These are phyloP conservation scores for Hesperophylax magnus DNA, from an alignment of 1,140 invertebrate genomes.

Conservation along the genomic window DNA sequence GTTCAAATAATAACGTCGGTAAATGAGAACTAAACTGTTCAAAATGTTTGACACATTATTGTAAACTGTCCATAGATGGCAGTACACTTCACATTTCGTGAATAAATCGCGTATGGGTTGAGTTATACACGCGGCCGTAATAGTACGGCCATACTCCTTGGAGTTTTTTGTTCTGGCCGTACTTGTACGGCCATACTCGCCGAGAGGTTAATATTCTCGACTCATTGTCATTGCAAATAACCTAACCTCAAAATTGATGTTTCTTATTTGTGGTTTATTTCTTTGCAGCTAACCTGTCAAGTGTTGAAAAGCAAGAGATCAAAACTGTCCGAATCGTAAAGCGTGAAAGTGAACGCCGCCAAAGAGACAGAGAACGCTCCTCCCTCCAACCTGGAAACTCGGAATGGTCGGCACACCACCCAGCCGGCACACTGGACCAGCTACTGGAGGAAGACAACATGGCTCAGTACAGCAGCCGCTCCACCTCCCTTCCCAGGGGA, in stretches of 20 bases:
- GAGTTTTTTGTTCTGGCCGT: too few relatives aligned
- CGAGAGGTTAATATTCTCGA: too few relatives aligned
- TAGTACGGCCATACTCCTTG: too few relatives aligned
- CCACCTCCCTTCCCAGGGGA: constrained; percentile 63
- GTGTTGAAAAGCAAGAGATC: constrained; percentile 89
- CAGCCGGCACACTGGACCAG: constrained; percentile 68
- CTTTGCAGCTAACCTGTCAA: constrained; percentile 78
- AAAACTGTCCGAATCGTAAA: constrained; percentile 96
- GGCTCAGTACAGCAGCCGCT: constrained; percentile 62
- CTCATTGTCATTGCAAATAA: too few relatives aligned
- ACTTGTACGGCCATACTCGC: too few relatives aligned
- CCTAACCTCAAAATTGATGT: neutral
- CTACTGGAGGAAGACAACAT: constrained; percentile 71
- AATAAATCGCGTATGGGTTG: too few relatives aligned
- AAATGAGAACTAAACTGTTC: too few relatives aligned
- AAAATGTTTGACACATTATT: too few relatives aligned
- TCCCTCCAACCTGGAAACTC: constrained; percentile 66
- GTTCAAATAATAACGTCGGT: too few relatives aligned
- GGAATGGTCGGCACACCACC: constrained; percentile 61
- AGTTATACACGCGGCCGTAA: too few relatives aligned
- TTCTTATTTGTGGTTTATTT: constrained; percentile 19
- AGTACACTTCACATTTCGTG: too few relatives aligned
- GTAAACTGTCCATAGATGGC: too few relatives aligned
- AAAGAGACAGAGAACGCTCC: constrained; percentile 79
- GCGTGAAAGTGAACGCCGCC: constrained; percentile 87